Evolutionary conservation across 2,113 vertebrate species (phyloP).

Genomic region (Synchiropus splendidus): DNA sequence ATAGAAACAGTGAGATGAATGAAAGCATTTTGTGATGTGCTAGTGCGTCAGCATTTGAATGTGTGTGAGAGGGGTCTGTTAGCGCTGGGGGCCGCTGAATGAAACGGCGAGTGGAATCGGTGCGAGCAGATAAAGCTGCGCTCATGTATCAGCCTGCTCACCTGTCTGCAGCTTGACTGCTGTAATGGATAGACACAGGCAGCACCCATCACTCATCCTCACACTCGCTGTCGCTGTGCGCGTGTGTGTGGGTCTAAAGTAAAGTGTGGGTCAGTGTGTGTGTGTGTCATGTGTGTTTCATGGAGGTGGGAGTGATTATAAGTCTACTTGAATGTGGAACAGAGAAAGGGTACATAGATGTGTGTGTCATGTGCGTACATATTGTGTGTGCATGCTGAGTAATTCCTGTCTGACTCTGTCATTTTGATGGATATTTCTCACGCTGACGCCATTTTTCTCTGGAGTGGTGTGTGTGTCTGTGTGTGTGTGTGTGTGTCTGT

Average conservation of each 20-base stretch:
- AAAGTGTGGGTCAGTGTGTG: conserved; percentile 3
- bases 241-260: conserved; percentile 6
- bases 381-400: conserved; percentile 19
- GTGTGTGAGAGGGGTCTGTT: conserved; percentile 15
- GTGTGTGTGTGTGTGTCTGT: conserved; percentile 12
- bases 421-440: conserved; percentile 39
- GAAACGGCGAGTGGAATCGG: conserved; percentile 46
- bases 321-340: conserved; percentile 50
- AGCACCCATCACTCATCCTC: conserved; percentile 55
- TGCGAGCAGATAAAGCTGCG: conserved; percentile 56
- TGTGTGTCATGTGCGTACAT: conserved; percentile 23
- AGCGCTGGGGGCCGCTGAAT: conserved; percentile 34
- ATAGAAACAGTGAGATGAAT: no score
- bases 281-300: conserved; percentile 18
- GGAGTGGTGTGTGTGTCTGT: conserved; percentile 3
- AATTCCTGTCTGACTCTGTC: conserved; percentile 24
- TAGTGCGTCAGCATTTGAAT: conserved; percentile 2
- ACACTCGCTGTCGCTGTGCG: conserved; percentile 21
- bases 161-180: conserved; percentile 50
- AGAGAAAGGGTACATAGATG: conserved; percentile 38
- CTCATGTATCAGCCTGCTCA: conserved; percentile 65
- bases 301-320: conserved; percentile 48
- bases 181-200: conserved; percentile 55
- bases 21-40: conserved; percentile 1
- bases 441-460: conserved; percentile 22